phyloP scores from a whole-genome alignment of 2,888 invertebrate genomes.

The Hylaea fasciaria region DNA sequence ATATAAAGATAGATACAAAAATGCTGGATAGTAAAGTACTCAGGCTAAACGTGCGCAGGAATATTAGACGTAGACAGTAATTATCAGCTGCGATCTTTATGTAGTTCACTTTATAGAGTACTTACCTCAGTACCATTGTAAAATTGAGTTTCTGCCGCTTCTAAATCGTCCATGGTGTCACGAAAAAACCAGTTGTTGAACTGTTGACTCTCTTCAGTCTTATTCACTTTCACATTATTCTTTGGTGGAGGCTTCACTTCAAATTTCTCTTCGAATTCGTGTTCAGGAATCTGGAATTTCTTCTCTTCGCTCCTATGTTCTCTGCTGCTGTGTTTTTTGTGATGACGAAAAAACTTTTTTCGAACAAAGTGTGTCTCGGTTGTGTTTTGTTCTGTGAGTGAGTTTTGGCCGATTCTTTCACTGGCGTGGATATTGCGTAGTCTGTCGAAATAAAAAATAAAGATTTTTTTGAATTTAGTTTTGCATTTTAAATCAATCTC shows the following conservation, averaged over 20 bases:
- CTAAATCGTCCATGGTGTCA: conserved; percentile 72
- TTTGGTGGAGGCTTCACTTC: conserved; percentile 82
- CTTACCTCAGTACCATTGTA: conserved; percentile 65
- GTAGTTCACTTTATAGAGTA: neutral
- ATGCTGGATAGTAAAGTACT: no score
- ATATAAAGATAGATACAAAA: no score
- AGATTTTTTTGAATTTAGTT: no score
- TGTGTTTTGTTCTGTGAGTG: conserved; percentile 53
- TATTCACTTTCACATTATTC: conserved; percentile 38
- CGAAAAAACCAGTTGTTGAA: conserved; percentile 78
- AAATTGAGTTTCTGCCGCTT: conserved; percentile 65
- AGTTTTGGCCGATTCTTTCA: conserved; percentile 62
- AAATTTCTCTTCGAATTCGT: conserved; percentile 86
- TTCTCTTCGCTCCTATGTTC: conserved; percentile 54
- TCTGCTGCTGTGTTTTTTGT: conserved; percentile 62
- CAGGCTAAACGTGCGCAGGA: no score
- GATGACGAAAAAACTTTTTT: conserved; percentile 78
- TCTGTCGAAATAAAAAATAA: conserved; percentile 54
- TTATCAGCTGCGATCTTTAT: no score
- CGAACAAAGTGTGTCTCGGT: conserved; percentile 52
- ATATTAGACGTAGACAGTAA: no score
- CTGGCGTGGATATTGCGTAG: conserved; percentile 72
- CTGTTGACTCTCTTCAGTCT: conserved; percentile 49
- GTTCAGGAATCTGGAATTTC: conserved; percentile 80
- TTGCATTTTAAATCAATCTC: no score